Evolutionary conservation across 2,797 vertebrate genomes (phyloP).

Genomic region (Poliocrania exsul): DNA sequence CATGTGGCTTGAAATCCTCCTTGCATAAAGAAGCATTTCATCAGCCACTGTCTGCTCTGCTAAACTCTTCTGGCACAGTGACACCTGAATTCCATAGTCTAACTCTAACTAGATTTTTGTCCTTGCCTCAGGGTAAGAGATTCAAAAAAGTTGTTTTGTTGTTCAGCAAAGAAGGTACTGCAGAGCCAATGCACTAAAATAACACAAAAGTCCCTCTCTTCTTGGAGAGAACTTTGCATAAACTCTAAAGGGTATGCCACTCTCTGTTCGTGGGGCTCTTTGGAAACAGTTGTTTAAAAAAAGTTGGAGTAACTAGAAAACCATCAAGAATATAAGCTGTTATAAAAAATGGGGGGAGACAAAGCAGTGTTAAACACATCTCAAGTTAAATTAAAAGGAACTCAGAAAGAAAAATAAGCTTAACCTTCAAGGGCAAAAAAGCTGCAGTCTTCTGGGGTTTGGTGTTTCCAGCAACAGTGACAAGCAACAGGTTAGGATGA

Average conservation of each 20-base stretch:
- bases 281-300: not conserved
- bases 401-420: not conserved
- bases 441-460: not conserved
- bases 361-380: not conserved
- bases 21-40: conserved; percentile 76
- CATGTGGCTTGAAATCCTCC: conserved; percentile 63
- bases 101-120: conserved; percentile 69
- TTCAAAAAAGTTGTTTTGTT: conserved; percentile 65
- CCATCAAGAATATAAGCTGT: conserved; percentile 20
- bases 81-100: conserved; percentile 78
- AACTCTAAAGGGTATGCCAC: not conserved
- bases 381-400: conserved; percentile 11
- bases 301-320: not conserved
- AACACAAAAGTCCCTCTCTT: conserved; percentile 19
- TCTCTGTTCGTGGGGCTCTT: not conserved
- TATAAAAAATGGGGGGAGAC: not conserved
- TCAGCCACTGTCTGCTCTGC: conserved; percentile 49
- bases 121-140: conserved; percentile 59
- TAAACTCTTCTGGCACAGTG: conserved; percentile 70
- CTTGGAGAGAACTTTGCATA: conserved; percentile 23
- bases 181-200: conserved; percentile 35
- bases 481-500: not conserved
- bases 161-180: conserved; percentile 36
- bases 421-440: not conserved
- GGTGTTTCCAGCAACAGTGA: not conserved